phyloP scores from a whole-genome alignment of 2,888 invertebrate species.

The Choristoneura rosaceana region DNA sequence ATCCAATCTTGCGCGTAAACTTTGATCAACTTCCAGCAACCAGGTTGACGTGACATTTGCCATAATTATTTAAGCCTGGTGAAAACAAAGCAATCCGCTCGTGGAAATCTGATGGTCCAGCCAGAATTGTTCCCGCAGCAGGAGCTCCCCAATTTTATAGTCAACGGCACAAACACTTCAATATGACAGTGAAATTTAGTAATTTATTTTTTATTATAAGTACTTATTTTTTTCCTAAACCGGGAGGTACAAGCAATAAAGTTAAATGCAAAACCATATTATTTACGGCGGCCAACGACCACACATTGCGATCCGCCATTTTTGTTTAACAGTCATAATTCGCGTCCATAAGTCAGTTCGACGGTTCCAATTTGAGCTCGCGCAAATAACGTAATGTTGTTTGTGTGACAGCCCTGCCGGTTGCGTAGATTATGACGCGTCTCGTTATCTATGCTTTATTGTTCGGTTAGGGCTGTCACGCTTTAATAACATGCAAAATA shows the following conservation, averaged over 20 bases:
- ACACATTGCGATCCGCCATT: conserved; percentile 33
- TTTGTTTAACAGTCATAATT: conserved; percentile 31
- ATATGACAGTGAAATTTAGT: too few species aligned
- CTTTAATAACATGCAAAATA: conserved; percentile 36
- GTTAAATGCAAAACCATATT: not conserved
- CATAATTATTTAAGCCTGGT: too few species aligned
- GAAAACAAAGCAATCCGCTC: too few species aligned
- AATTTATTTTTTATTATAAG: too few species aligned
- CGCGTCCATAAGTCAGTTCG: conserved; percentile 39
- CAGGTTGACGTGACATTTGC: too few species aligned
- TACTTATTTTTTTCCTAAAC: not conserved
- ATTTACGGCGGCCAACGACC: conserved; percentile 22
- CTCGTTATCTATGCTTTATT: conserved; percentile 76
- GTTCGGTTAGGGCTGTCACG: conserved; percentile 54
- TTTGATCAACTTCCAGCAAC: too few species aligned
- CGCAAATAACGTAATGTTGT: conserved; percentile 39
- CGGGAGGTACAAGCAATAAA: not conserved
- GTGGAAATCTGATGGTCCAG: too few species aligned
- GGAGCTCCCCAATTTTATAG: too few species aligned
- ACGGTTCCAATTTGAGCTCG: conserved; percentile 41
- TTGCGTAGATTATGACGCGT: conserved; percentile 71
- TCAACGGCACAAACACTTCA: too few species aligned
- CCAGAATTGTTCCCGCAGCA: too few species aligned
- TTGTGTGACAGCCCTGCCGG: conserved; percentile 51
- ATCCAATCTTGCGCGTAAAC: too few species aligned